phyloP scores from a whole-genome alignment of 2,888 invertebrate species.

The Agelastica alni region DNA sequence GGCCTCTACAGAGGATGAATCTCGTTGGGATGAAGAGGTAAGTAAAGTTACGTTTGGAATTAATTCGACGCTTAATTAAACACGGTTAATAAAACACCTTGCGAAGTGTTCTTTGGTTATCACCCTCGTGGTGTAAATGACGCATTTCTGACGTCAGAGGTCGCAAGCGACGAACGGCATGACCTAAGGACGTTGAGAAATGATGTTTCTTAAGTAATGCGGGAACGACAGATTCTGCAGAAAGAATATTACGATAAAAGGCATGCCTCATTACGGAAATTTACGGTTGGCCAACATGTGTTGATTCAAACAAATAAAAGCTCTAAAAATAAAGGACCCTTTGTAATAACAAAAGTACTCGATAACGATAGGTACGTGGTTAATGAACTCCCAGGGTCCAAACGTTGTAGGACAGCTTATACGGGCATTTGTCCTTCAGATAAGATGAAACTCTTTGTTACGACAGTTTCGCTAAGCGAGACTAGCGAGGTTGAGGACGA shows the following conservation, averaged over 20 bases:
- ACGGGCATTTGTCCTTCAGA: constrained; percentile 33
- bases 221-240: constrained; percentile 17
- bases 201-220: constrained; percentile 18
- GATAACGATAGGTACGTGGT: constrained; percentile 34
- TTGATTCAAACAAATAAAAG: constrained; percentile 24
- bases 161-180: constrained; percentile 16
- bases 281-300: constrained; percentile 36
- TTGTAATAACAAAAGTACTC: constrained; percentile 30
- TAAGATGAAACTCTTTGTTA: constrained; percentile 24
- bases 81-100: constrained; percentile 33
- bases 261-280: constrained; percentile 27
- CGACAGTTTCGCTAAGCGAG: constrained; percentile 11
- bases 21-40: constrained; percentile 35
- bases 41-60: constrained; percentile 32
- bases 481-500: constrained; percentile 7
- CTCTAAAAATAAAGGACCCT: constrained; percentile 34
- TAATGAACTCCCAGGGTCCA: constrained; percentile 28
- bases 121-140: constrained; percentile 34
- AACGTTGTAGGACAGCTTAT: constrained; percentile 28
- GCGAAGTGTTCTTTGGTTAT: constrained; percentile 41
- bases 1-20: constrained; percentile 32
- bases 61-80: constrained; percentile 24
- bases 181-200: constrained; percentile 17
- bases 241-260: constrained; percentile 26
- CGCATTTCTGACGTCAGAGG: constrained; percentile 30